phyloP scores from a whole-genome alignment of 1,140 invertebrate genomes.

The Temnothorax nylanderi region DNA sequence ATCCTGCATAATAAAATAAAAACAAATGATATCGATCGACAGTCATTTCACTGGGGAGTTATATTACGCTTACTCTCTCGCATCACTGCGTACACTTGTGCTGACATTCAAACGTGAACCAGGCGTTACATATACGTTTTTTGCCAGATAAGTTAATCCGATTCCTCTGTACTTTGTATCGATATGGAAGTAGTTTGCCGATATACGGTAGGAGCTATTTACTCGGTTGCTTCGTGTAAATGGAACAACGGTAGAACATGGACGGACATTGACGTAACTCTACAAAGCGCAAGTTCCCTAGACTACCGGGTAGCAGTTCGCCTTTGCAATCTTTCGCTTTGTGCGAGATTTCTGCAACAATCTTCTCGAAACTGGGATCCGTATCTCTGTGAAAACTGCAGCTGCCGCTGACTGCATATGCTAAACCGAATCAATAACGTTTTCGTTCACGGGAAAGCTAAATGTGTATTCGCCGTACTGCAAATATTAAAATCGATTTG shows the following conservation, averaged over 20 bases:
- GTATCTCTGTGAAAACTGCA: slow-evolving; percentile 18
- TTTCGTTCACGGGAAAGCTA: slow-evolving; percentile 31
- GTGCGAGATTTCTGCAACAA: slow-evolving; percentile 15
- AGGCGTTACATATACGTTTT: background rate
- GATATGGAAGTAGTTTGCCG: slow-evolving; percentile 9
- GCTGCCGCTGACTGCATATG: slow-evolving; percentile 1
- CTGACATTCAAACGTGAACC: slow-evolving; percentile 4
- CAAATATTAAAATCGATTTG: slow-evolving; percentile 58
- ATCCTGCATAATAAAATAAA: background rate
- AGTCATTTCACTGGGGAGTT: background rate
- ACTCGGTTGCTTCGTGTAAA: slow-evolving; percentile 26
- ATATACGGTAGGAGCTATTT: slow-evolving; percentile 24
- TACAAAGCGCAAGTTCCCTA: slow-evolving; percentile 19
- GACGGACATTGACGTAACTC: slow-evolving; percentile 32
- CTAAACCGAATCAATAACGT: slow-evolving; percentile 55
- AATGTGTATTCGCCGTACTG: slow-evolving; percentile 2
- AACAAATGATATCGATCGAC: slow-evolving; percentile 10
- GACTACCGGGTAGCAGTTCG: background rate
- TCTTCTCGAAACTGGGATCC: background rate
- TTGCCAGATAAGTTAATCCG: slow-evolving; percentile 31
- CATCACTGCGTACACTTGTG: background rate
- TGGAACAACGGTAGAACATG: slow-evolving; percentile 27
- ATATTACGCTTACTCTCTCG: slow-evolving; percentile 3
- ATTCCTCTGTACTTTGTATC: slow-evolving; percentile 20
- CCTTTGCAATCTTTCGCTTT: slow-evolving; percentile 33